A percentile compares a stretch with the other conserved stretches of the same genome.
phyloP scores from a whole-genome alignment of 1,140 invertebrate genomes.

The Aphaenogaster ashmeadi region DNA sequence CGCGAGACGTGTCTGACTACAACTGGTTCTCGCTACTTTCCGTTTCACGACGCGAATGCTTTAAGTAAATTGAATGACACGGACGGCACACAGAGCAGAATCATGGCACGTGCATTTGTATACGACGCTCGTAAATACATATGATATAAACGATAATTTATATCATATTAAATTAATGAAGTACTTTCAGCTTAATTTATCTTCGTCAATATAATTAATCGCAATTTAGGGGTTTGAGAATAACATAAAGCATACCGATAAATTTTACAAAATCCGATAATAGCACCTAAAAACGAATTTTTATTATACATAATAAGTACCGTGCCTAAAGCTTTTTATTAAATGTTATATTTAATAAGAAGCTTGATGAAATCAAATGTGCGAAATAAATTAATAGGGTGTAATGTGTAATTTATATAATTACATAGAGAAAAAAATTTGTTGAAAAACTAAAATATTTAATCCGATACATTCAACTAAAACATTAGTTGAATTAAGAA shows the following conservation, averaged over 20 bases:
- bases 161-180: constrained; percentile 27
- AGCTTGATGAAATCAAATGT: constrained; percentile 14
- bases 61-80: constrained; percentile 58
- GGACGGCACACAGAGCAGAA: constrained; percentile 10
- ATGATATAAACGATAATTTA: constrained; percentile 2
- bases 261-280: constrained; percentile 22
- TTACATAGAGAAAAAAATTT: not conserved
- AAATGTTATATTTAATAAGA: constrained; percentile 42
- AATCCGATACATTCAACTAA: too few species aligned
- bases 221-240: not conserved
- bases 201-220: constrained; percentile 36
- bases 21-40: constrained; percentile 63
- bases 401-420: constrained; percentile 23
- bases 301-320: constrained; percentile 18
- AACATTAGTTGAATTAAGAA: too few species aligned
- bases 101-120: not conserved
- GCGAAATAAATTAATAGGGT: constrained; percentile 20
- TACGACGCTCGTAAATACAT: not conserved
- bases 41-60: constrained; percentile 12
- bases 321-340: constrained; percentile 21
- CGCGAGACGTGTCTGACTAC: constrained; percentile 64
- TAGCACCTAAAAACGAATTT: constrained; percentile 12
- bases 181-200: constrained; percentile 29
- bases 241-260: constrained; percentile 5
- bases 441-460: too few species aligned